These are phyloP conservation scores for Baccha elongata DNA, from an alignment of 2,888 invertebrate genomes.

Conservation along the genomic window DNA sequence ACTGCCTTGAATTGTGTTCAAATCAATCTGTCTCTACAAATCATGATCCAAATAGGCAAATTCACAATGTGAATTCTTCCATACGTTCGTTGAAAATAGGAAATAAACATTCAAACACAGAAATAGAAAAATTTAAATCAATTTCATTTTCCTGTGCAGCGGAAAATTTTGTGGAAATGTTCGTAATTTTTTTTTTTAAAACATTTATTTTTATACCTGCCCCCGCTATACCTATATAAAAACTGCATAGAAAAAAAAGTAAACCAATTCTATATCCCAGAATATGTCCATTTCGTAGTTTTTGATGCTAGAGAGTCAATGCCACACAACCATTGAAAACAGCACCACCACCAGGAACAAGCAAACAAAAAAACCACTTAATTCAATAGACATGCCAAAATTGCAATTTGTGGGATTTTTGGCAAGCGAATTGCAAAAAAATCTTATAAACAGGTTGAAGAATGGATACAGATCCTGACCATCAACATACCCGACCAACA, in stretches of 20 bases:
- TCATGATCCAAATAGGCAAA: constrained; percentile 57
- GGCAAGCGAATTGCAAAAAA: constrained; percentile 13
- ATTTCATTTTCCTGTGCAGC: constrained; percentile 43
- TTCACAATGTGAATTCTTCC: constrained; percentile 56
- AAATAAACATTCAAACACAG: neutral
- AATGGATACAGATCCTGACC: constrained; percentile 2
- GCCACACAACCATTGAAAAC: constrained; percentile 37
- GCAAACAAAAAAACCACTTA: constrained; percentile 66
- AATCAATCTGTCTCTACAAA: constrained; percentile 54
- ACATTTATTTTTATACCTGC: constrained; percentile 5
- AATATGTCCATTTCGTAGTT: constrained; percentile 58
- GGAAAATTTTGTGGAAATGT: neutral
- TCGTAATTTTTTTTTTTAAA: neutral
- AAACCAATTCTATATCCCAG: constrained; percentile 40
- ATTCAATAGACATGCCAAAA: constrained; percentile 72
- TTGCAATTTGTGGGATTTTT: constrained; percentile 71
- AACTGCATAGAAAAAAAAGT: constrained; percentile 5
- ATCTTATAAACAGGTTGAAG: neutral
- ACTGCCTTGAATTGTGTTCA: constrained; percentile 61
- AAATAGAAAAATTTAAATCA: constrained; percentile 52
- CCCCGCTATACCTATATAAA: neutral
- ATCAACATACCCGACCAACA: neutral
- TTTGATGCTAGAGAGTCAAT: constrained; percentile 39
- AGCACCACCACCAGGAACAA: constrained; percentile 21
- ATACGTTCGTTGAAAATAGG: neutral